Base-by-base conservation (phyloP, 2,888 invertebrate genomes). In the Caenorhabditis japonica region DNA sequence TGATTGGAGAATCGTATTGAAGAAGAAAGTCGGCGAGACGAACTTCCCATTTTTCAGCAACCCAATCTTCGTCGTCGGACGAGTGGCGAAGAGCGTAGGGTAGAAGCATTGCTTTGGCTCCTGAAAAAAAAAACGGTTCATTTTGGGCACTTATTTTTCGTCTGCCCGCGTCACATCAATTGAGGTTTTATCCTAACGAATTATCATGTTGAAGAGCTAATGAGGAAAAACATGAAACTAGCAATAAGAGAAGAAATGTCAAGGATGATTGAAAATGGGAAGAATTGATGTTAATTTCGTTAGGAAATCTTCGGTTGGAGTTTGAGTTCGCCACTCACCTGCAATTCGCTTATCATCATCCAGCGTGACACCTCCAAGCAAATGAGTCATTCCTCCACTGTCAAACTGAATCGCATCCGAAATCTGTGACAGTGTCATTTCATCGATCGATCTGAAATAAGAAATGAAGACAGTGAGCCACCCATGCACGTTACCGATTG, bases 11-110 rank as follows among this genome's bases (percentile, higher is more conserved):
- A n/a, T 80, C 76, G 44, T 80, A 80, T 39, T 78, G 38, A 12
- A 83, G 61, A 4, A 86, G 62, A 52, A 82, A 83, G 36, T 86
- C 77, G 2, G 80, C 83, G 25, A 86, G 61, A 41, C 78, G 75
- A n/a, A 84, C 60, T 70, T 87, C 87, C 87, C 87, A 87, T 58
- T 83, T 83, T 71, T 85, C 85, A 3, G 87, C 87, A 30, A 87
- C 49, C 43, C 51, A 60, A 61, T 87, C 87, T 70, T 83, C 81
- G 30, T 71, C 75, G 19, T 75, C 64, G 0, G 83, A 82, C 1
- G 81, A 77, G 51, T 87, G 87, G 17, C 82, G 72, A 41, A 87
- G 70, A 4, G 86, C 85, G 51, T 87, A 87, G 4, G 87, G 87
- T 30, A 87, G 72, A 70, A 87, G 78, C 60, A 87, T 82, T 3